Percentiles rank a stretch among this genome's conserved stretches.
Conservation (phyloP, 2,888 invertebrate genomes). For the Formica aserva region DNA sequence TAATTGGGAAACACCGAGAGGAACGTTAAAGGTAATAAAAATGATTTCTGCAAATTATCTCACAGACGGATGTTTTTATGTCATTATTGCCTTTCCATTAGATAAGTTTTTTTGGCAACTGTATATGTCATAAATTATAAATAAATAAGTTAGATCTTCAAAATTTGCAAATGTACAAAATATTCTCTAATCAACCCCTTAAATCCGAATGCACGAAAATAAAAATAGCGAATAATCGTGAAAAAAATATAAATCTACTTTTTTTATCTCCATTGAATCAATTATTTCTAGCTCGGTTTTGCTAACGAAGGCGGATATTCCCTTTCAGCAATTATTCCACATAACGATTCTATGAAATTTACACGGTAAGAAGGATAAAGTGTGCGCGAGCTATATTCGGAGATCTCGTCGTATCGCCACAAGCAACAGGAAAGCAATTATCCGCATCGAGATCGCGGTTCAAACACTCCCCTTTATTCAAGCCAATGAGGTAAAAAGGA, state of each 20-base stretch:
- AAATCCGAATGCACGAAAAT: neutral
- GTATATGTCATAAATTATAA: neutral
- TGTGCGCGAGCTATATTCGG: conserved; percentile 62
- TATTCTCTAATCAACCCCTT: neutral
- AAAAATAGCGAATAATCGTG: neutral
- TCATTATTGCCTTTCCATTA: neutral
- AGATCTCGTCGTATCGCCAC: conserved; percentile 65
- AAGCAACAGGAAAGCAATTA: conserved; percentile 81
- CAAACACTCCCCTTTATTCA: conserved; percentile 74
- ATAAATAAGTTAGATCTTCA: neutral
- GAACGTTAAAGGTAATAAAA: conserved; percentile 3
- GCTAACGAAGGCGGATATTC: conserved; percentile 62
- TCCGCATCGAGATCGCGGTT: conserved; percentile 81
- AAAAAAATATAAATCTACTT: conserved; percentile 1
- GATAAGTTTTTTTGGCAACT: neutral
- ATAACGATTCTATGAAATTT: conserved; percentile 62
- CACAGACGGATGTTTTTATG: neutral
- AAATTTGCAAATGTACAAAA: neutral
- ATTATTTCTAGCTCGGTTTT: neutral
- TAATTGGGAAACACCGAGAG: conserved; percentile 43
- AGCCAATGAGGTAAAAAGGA: conserved; percentile 82
- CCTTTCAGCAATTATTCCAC: conserved; percentile 63
- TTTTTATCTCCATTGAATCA: neutral
- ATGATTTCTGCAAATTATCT: conserved; percentile 13
- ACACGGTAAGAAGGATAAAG: conserved; percentile 22